Base-by-base conservation (phyloP, 2,797 vertebrate genomes). In the Lutjanus campechanus region DNA sequence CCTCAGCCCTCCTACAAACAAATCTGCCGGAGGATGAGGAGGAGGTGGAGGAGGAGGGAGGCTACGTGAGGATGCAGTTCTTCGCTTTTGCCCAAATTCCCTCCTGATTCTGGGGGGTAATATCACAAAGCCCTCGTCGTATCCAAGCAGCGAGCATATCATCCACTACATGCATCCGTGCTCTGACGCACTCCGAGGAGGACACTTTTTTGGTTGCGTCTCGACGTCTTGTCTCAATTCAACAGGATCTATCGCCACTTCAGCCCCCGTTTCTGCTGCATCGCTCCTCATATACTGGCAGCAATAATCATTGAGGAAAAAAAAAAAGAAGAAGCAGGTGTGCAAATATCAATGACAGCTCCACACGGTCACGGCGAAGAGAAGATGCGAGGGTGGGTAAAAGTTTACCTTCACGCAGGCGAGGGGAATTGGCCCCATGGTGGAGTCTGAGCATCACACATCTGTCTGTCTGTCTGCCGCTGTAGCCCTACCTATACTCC, bases 161-260 rank as follows among this genome's bases (percentile, higher is more conserved):
- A 87, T 90, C 91, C 93, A 89, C 91, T 76, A 66, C 11, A 76
- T 71, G 70, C 90, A 91, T 90, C 91, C 89, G 88, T 85, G 89
- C 83, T 93, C 93, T 94, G 92, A 94, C 92, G 95, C 94, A 94
- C 93, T 93, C 90, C 62, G 89, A 87, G 84, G 89, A 88, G 89
- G 88, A 87, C 92, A 95, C 94, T 95, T 94, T 94, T 90, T 77
- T 83, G 84, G 87, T 89, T 86, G 90, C 91, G 92, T 92, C 89
- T 93, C 91, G 91, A 91, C 92, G 92, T 83, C 88, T 91, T 83
- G 86, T 90, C 90, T 94, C 88, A 88, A 93, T 95, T 96, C 95
- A 96, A 96, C 95, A 96, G 95, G 95, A 96, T 95, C 94, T 84
- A 83, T 87, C 66, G 92, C 89, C 91, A 94, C 95, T 93, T 90